Conservation (phyloP, 1,140 invertebrate genomes). For the Theocolax elegans region DNA sequence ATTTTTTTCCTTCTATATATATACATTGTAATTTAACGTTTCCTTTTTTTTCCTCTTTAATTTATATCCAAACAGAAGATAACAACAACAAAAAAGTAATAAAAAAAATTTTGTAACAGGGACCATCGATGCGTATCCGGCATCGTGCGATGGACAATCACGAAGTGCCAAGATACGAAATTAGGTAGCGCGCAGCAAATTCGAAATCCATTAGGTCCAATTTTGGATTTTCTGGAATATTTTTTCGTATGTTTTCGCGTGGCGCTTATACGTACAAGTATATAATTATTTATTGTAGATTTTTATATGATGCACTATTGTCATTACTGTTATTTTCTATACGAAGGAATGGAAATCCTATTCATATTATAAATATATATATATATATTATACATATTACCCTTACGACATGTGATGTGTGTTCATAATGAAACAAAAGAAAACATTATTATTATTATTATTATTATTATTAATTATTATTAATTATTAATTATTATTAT, state of each 20-base stretch:
- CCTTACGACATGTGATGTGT: slow-evolving; percentile 53
- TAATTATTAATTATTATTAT: slow-evolving; percentile 19
- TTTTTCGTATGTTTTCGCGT: not conserved
- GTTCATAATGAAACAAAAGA: slow-evolving; percentile 47
- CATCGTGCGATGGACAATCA: slow-evolving; percentile 48
- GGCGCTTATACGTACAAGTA: not conserved
- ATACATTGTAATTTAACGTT: slow-evolving; percentile 30
- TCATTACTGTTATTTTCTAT: slow-evolving; percentile 38
- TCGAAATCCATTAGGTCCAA: not conserved
- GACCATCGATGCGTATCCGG: slow-evolving; percentile 14
- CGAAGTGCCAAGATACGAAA: slow-evolving; percentile 52
- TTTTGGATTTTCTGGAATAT: not conserved
- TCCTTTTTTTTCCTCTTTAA: no score
- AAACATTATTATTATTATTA: slow-evolving; percentile 41
- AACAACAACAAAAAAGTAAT: not conserved
- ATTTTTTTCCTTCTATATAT: slow-evolving; percentile 25
- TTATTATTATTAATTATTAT: not conserved
- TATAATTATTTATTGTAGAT: slow-evolving; percentile 42
- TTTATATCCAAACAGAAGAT: no score
- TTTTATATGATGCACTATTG: slow-evolving; percentile 41
- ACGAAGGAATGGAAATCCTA: slow-evolving; percentile 33
- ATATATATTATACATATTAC: no score
- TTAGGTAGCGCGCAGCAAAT: not conserved
- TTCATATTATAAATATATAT: slow-evolving; percentile 29
- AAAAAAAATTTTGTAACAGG: not conserved